Evolutionary conservation across 2,797 vertebrate species (phyloP), one percentile per base, ranked within the genome.

Genomic region (Arnoldichthys spilopterus): DNA sequence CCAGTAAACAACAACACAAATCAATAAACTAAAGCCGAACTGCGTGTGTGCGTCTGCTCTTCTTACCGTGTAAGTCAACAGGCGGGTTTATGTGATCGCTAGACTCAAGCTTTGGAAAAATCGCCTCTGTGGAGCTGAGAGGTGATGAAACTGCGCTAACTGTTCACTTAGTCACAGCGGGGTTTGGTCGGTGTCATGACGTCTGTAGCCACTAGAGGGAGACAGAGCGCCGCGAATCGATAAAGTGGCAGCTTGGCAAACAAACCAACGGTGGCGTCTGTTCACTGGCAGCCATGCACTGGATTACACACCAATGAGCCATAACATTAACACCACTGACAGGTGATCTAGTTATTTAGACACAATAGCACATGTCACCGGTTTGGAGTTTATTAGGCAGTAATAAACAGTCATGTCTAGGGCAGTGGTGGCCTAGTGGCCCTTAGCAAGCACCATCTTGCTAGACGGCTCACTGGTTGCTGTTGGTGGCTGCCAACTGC

Each of bases 161-260:
- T 54, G 58, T 24, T 81, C 74, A 72, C 59, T 40, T 24, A 18
- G 40, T 51, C 9, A n/a, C 34, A 28, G 43, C 24, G 28, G 58
- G 40, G 18, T 67, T 67, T 67, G n/a, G 22, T 26, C n/a, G 30
- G 40, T 24, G 63, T 6, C 5, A 15, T 0, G 32, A 3, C 30
- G 3, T 16, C 1, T 32, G 13, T 18, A 28, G 58, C 26, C 58
- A 32, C 58, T 32, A 81, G 79, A 76, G 61, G 68, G 61, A 66
- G 79, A 72, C 59, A 72, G 30, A 81, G 74, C 37, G 70, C 58
- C 13, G 58, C 58, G 5, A 6, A 61, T 18, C 28, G 2, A 4
- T 1, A 11, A 56, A n/a, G 49, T 24, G n/a, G 22, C 56, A 12
- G 54, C 54, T 53, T 49, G 12, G 1, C 3, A 53, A 1, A 37